phyloP scores from a whole-genome alignment of 2,797 vertebrate species.

The Pipistrellus pygmaeus region DNA sequence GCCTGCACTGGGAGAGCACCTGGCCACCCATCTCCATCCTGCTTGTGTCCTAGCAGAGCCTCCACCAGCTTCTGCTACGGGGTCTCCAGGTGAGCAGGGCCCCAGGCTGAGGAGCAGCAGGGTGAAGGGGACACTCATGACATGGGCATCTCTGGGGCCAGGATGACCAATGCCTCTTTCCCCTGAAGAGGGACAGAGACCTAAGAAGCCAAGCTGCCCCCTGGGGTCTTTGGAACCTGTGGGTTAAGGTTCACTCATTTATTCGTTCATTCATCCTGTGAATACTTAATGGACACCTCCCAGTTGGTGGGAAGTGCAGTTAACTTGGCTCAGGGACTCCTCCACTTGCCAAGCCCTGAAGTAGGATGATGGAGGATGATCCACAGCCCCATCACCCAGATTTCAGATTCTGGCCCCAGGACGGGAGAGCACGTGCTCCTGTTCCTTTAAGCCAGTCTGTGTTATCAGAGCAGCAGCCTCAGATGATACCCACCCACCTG shows the following conservation, averaged over 20 bases:
- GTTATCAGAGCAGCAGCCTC: too few relatives aligned
- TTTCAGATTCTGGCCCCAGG: too few relatives aligned
- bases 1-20: rapidly evolving
- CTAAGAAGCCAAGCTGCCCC: rapidly evolving
- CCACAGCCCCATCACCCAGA: too few relatives aligned
- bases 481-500: too few relatives aligned
- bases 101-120: not conserved
- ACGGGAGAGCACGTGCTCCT: too few relatives aligned
- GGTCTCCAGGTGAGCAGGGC: not conserved
- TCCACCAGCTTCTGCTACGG: not conserved
- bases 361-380: too few relatives aligned
- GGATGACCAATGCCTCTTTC: not conserved
- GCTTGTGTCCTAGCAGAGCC: not conserved
- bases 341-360: too few relatives aligned
- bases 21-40: rapidly evolving
- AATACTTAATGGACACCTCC: not conserved
- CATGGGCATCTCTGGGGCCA: not conserved
- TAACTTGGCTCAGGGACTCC: too few relatives aligned
- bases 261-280: not conserved
- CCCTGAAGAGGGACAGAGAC: not conserved
- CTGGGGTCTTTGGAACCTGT: not conserved
- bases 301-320: too few relatives aligned
- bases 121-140: not conserved
- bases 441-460: too few relatives aligned
- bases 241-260: not conserved